Evolutionary conservation across 2,888 invertebrate genomes (phyloP), one percentile per base, ranked within the genome.

Genomic region (Epistrophe eligans): DNA sequence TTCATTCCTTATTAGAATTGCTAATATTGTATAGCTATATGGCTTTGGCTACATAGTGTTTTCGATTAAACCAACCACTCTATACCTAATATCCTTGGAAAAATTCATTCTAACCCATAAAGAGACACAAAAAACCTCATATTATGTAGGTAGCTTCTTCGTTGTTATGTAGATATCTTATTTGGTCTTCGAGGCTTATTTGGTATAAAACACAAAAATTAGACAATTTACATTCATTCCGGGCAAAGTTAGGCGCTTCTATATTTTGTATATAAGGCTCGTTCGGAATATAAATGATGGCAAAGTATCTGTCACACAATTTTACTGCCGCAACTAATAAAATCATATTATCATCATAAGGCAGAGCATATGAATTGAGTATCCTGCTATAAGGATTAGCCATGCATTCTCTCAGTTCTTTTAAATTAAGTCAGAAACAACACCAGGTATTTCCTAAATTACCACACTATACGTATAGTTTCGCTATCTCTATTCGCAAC

Each of bases 1-100:
- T 71, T 79, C 71, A 38, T 15, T 9, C 24, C 76, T 52, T 79
- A 80, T 80, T 74, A 57, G 79, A 79, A 79, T 79, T 74, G 79
- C 79, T 74, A 79, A 74, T 84, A 70, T n/a, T 40, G n/a, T 48
- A 48, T 32, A 24, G 32, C 32, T 32, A 7, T 32, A 7, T 3
- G 24, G 24, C 24, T 24, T n/a, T 66, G 48, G 48, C 19, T 28
- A 55, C 32, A 32, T 28, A 60, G 40, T 40, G 52, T 67, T 62
- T 48, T 35, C 50, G 38, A 79, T 74, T 77, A 70, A 84, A 38
- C 52, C 32, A 48, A 66, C 66, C 66, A 66, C 28, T n/a, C 24
- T 15, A 15, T 24, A 24, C 24, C 24, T 24, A 24, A 24, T 19
- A 74, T 70, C 43, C 32, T 70, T 55, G 15, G 55, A 45, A 43